phyloP scores from a whole-genome alignment of 1,140 invertebrate species.

The Papilio xuthus region DNA sequence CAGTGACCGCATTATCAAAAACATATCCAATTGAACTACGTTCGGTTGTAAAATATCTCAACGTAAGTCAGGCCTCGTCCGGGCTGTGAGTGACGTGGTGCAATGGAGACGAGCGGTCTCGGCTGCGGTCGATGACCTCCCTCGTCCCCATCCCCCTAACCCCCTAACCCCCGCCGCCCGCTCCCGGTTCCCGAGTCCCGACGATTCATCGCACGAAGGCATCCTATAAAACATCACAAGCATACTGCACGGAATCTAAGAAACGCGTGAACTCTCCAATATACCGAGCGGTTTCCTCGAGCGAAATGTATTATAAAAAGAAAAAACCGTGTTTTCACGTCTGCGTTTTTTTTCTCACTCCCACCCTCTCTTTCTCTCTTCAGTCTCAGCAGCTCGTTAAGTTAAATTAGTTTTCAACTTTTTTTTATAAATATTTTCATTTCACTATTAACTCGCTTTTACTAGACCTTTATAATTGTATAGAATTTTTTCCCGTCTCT shows the following conservation, averaged over 20 bases:
- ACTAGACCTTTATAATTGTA: neutral
- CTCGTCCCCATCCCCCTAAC: neutral
- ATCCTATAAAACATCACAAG: constrained; percentile 32
- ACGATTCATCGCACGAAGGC: constrained; percentile 33
- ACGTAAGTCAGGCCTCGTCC: neutral
- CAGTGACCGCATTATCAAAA: neutral
- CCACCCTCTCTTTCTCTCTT: neutral
- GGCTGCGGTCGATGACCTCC: constrained; percentile 28
- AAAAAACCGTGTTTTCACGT: constrained; percentile 17
- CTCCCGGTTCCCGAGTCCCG: constrained; percentile 15
- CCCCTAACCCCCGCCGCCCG: neutral
- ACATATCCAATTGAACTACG: neutral
- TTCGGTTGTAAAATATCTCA: constrained; percentile 4
- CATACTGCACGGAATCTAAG: constrained; percentile 33
- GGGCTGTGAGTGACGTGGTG: neutral
- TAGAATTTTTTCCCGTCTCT: neutral
- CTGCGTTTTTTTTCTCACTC: constrained; percentile 13
- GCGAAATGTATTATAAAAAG: constrained; percentile 14
- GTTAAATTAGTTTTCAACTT: constrained; percentile 24
- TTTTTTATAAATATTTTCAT: constrained; percentile 3
- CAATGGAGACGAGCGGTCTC: constrained; percentile 33
- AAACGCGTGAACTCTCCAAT: constrained; percentile 30
- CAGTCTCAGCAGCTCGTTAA: constrained; percentile 7
- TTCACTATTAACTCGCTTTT: constrained; percentile 20
- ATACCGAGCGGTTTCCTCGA: constrained; percentile 10